Conservation (phyloP, 2,797 vertebrate genomes). For the Microcaecilia unicolor region DNA sequence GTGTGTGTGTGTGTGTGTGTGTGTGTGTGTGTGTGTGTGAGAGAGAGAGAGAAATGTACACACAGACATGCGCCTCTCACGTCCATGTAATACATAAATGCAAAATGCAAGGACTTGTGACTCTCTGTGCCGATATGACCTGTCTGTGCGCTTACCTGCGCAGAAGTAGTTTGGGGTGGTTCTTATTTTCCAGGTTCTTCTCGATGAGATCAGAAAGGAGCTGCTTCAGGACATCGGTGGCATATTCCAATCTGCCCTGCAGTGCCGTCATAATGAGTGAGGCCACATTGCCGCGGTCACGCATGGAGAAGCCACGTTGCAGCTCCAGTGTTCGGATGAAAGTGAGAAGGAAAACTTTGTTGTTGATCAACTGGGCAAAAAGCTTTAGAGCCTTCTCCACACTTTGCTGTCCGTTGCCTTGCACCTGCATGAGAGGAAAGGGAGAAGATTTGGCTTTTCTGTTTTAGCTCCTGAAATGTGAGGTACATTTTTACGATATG, state of each 20-base stretch:
- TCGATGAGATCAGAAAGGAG: constrained; percentile 93
- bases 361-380: constrained; percentile 95
- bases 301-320: constrained; percentile 96
- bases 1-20: too few species aligned
- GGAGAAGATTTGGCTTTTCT: too few species aligned
- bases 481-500: too few species aligned
- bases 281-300: constrained; percentile 92
- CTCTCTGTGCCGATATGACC: fast-evolving
- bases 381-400: constrained; percentile 95
- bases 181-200: constrained; percentile 97
- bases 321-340: constrained; percentile 91
- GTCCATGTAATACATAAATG: not conserved
- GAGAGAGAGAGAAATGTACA: too few species aligned
- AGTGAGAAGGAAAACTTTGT: constrained; percentile 92
- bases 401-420: constrained; percentile 85
- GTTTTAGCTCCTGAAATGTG: too few species aligned
- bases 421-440: constrained; percentile 64
- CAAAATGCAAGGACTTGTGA: not conserved
- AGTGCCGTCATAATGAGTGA: constrained; percentile 96
- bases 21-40: too few species aligned
- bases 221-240: constrained; percentile 93
- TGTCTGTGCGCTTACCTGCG: constrained; percentile 60
- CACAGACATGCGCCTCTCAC: too few species aligned
- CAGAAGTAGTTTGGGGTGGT: constrained; percentile 92
- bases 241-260: constrained; percentile 87